phyloP scores from a whole-genome alignment of 2,797 vertebrate genomes.

The Galagoides demidoff region DNA sequence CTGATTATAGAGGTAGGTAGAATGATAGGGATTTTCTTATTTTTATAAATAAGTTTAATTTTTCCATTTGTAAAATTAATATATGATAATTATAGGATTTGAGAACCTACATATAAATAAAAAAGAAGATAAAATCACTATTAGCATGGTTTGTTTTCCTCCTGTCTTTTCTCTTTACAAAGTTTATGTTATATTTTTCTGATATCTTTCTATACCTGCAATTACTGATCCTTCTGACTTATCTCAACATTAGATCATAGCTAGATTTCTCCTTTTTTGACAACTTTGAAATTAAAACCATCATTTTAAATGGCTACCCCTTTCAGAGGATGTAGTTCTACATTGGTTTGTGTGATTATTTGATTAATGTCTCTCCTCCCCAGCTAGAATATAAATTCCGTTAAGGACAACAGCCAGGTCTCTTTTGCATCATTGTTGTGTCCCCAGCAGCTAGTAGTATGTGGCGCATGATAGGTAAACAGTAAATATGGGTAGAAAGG shows the following conservation, averaged over 20 bases:
- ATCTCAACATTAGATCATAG: not conserved
- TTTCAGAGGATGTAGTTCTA: constrained; percentile 21
- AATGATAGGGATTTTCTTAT: constrained; percentile 7
- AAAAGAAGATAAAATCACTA: not conserved
- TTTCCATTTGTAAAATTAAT: constrained; percentile 32
- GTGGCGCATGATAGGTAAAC: not conserved
- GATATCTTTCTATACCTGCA: not conserved
- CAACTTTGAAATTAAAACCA: constrained; percentile 51
- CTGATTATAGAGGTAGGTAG: not conserved
- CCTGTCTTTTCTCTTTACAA: not conserved
- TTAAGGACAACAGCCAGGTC: not conserved
- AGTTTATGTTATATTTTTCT: not conserved
- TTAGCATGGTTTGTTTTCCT: constrained; percentile 21
- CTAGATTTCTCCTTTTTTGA: not conserved
- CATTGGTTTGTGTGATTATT: constrained; percentile 32
- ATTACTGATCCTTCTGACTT: constrained; percentile 36
- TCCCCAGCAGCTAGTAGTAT: not conserved
- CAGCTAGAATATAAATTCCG: constrained; percentile 25
- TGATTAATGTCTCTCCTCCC: not conserved
- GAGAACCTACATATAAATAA: not conserved
- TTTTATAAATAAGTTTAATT: not conserved
- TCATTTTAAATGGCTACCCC: constrained; percentile 35
- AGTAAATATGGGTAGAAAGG: constrained; percentile 54
- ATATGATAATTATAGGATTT: constrained; percentile 15
- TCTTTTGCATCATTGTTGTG: not conserved